Percentiles rank a stretch among this genome's conserved stretches.
These are phyloP conservation scores for Mola mola DNA, from an alignment of 2,113 vertebrate species.

Conservation along the genomic window DNA sequence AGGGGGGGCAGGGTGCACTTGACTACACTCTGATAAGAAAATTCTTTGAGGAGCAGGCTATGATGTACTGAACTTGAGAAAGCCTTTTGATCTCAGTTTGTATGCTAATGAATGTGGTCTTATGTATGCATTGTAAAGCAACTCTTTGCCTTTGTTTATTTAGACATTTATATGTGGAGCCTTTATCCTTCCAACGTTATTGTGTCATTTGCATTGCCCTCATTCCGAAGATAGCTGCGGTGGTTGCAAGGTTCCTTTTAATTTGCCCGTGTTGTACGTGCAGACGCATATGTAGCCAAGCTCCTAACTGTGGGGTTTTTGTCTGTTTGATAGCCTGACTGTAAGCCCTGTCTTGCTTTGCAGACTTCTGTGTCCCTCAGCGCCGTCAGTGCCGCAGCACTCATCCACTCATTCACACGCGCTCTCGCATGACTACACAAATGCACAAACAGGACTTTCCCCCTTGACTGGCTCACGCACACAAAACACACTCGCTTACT, in stretches of 20 bases:
- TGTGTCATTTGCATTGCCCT: constrained; percentile 42
- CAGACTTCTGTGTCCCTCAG: constrained; percentile 60
- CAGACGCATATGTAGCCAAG: constrained; percentile 12
- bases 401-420: constrained; percentile 67
- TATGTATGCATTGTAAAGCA: constrained; percentile 44
- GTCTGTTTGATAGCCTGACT: constrained; percentile 49
- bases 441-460: constrained; percentile 67
- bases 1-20: constrained; percentile 9
- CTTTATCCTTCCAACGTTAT: constrained; percentile 45
- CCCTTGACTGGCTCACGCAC: constrained; percentile 67
- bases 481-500: constrained; percentile 57
- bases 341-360: constrained; percentile 29
- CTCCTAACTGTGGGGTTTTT: constrained; percentile 29
- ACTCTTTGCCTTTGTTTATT: constrained; percentile 48
- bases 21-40: constrained; percentile 44
- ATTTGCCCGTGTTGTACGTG: constrained; percentile 23
- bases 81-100: constrained; percentile 68
- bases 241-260: constrained; percentile 27
- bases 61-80: constrained; percentile 56
- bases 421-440: constrained; percentile 71
- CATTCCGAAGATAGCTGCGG: constrained; percentile 34
- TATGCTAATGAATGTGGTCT: constrained; percentile 63
- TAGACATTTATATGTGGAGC: constrained; percentile 17
- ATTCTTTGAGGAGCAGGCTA: constrained; percentile 55
- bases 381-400: constrained; percentile 46